These are phyloP conservation scores for Actinopyga echinites DNA, from an alignment of 53 echinoderm and acorn worm genomes.

Conservation along the genomic window DNA sequence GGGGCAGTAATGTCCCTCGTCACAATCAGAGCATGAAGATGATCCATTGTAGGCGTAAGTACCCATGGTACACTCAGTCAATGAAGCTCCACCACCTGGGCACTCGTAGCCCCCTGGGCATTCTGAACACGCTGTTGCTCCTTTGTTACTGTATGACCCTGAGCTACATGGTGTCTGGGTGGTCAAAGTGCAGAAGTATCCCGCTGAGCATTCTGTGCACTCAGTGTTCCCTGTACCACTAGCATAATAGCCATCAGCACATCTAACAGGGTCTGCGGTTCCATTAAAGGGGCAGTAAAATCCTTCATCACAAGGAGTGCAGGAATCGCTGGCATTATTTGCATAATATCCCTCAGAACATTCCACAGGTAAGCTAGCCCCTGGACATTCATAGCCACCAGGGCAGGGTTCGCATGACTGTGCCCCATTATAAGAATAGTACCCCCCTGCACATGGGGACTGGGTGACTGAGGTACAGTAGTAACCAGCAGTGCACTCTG, in stretches of 20 bases:
- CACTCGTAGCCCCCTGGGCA: constrained; percentile 76
- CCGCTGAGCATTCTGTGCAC: constrained; percentile 63
- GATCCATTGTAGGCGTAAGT: constrained; percentile 73
- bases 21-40: constrained; percentile 58
- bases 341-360: constrained; percentile 67
- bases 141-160: constrained; percentile 62
- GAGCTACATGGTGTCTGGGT: constrained; percentile 49
- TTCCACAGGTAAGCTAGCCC: constrained; percentile 4
- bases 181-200: constrained; percentile 61
- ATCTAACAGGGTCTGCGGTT: constrained; percentile 51
- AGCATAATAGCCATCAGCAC: constrained; percentile 60
- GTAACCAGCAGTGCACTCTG: constrained; percentile 58
- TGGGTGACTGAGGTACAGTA: constrained; percentile 61
- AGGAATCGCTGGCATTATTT: constrained; percentile 57
- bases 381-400: constrained; percentile 63
- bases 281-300: constrained; percentile 61
- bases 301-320: constrained; percentile 56
- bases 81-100: constrained; percentile 39
- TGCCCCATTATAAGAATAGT: constrained; percentile 61
- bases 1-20: constrained; percentile 64
- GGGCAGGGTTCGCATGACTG: constrained; percentile 64
- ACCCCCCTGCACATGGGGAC: constrained; percentile 58
- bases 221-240: constrained; percentile 1
- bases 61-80: constrained; percentile 52
- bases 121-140: constrained; percentile 57